Conservation (phyloP, 2,113 vertebrate genomes). For the Pomatorhinus ruficollis region DNA sequence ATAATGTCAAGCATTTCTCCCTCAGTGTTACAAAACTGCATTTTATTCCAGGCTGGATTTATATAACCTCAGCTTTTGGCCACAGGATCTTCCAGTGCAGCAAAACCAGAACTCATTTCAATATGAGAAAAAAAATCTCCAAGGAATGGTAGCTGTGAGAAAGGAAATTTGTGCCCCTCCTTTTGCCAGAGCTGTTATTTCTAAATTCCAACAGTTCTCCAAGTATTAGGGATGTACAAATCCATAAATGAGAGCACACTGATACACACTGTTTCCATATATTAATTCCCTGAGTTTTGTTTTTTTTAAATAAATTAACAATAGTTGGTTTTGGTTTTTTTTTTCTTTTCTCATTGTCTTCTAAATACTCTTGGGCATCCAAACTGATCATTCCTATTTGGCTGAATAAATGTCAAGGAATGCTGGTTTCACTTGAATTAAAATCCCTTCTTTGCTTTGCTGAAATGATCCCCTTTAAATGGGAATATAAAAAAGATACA, state of each 20-base stretch:
- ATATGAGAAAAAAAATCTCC: not conserved
- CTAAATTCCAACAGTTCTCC: not conserved
- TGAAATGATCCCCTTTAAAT: not conserved
- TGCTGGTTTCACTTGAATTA: not conserved
- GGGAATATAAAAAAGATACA: not conserved
- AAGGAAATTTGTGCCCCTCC: not conserved
- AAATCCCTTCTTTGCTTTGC: not conserved
- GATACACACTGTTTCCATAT: not conserved
- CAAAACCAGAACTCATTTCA: not conserved
- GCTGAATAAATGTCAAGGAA: not conserved
- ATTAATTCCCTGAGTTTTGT: not conserved
- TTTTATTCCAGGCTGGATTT: not conserved
- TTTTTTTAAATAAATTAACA: not conserved
- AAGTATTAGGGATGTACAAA: not conserved
- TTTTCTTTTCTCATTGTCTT: not conserved
- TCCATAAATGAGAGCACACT: not conserved
- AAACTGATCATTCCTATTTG: not conserved
- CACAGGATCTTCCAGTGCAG: not conserved
- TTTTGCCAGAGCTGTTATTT: not conserved
- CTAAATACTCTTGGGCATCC: not conserved
- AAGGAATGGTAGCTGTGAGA: not conserved
- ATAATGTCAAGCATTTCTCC: not conserved
- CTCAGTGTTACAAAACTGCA: not conserved
- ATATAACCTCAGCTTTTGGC: not conserved
- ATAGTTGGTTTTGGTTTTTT: not conserved